Evolutionary conservation across 2,797 vertebrate genomes (phyloP).

Genomic region (Lagocephalus sceleratus): DNA sequence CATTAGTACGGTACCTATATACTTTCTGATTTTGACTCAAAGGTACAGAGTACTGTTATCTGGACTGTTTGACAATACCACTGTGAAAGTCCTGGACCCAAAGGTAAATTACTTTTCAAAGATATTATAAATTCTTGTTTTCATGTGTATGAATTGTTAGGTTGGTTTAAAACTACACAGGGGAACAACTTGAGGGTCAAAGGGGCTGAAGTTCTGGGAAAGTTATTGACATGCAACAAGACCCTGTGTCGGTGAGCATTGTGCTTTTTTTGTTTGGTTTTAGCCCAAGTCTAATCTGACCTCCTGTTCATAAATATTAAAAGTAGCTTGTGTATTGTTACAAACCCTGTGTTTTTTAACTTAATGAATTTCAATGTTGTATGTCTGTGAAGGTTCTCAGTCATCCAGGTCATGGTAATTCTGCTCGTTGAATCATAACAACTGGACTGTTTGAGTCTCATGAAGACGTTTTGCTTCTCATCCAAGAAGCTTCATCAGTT

Average conservation of each 20-base stretch:
- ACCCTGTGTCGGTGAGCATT: conserved; percentile 81
- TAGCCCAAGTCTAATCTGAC: too few relatives aligned
- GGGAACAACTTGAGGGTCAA: conserved; percentile 87
- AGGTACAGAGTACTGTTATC: conserved; percentile 82
- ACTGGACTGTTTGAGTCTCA: too few relatives aligned
- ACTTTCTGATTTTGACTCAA: conserved; percentile 23
- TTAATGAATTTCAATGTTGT: too few relatives aligned
- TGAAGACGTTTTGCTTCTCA: too few relatives aligned
- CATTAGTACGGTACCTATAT: neutral
- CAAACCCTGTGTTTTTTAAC: too few relatives aligned
- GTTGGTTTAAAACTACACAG: conserved; percentile 60
- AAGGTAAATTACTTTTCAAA: conserved; percentile 76
- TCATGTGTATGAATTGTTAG: neutral
- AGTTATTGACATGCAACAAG: conserved; percentile 84
- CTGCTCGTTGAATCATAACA: too few relatives aligned
- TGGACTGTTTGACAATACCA: conserved; percentile 83
- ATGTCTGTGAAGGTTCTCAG: too few relatives aligned
- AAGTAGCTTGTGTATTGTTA: too few relatives aligned
- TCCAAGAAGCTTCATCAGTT: too few relatives aligned
- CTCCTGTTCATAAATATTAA: too few relatives aligned
- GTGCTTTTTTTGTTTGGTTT: neutral
- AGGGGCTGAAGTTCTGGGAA: conserved; percentile 85
- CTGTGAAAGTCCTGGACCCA: conserved; percentile 82
- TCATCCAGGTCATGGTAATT: too few relatives aligned
- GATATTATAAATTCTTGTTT: neutral